Percentiles rank a stretch among this genome's conserved stretches.
phyloP scores from a whole-genome alignment of 2,797 vertebrate genomes.

The Buphagus erythrorhynchus region DNA sequence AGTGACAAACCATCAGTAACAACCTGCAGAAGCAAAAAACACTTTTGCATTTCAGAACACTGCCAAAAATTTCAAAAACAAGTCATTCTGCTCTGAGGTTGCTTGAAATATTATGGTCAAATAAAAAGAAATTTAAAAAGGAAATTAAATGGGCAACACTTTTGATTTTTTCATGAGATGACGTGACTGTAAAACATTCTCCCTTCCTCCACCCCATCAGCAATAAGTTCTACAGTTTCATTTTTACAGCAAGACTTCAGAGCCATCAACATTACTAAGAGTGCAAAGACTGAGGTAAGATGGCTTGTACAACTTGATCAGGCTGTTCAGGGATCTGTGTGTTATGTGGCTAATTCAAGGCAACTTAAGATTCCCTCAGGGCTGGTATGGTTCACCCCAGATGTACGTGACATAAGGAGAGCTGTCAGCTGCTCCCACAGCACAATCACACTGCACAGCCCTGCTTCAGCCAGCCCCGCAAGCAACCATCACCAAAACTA shows the following conservation, averaged over 20 bases:
- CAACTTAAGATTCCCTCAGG: not conserved
- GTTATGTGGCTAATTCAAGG: not conserved
- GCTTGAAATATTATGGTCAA: not conserved
- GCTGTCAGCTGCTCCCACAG: constrained; percentile 6
- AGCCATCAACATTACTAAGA: not conserved
- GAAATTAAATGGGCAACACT: not conserved
- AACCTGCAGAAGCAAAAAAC: not conserved
- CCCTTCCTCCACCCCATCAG: not conserved
- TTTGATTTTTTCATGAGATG: not conserved
- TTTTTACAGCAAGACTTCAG: not conserved
- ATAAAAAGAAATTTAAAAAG: not conserved
- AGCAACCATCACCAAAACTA: not conserved
- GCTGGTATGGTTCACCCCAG: not conserved
- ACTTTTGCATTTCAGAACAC: not conserved
- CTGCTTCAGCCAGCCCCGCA: not conserved
- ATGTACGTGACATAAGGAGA: not conserved
- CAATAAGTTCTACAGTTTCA: not conserved
- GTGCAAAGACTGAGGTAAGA: not conserved
- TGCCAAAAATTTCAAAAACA: not conserved
- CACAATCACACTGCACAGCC: not conserved
- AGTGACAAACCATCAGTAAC: not conserved
- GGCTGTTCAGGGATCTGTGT: not conserved
- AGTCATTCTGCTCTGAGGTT: not conserved
- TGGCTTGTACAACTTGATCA: not conserved
- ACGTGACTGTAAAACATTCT: not conserved